Conservation (phyloP, 2,888 invertebrate species). For the Drosophila phalerata region DNA sequence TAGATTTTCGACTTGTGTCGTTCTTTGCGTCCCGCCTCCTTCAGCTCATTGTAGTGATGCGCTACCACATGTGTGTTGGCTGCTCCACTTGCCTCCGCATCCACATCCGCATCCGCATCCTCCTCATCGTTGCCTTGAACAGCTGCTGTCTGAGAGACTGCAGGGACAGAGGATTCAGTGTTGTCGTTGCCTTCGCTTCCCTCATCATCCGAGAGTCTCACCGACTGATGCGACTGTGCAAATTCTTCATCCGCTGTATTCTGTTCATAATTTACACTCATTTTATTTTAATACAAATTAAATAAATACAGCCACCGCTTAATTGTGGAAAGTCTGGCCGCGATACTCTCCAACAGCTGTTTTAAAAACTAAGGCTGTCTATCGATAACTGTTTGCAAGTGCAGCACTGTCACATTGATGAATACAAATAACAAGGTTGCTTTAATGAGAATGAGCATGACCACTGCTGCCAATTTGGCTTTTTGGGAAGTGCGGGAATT, state of each 20-base stretch:
- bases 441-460: slow-evolving; percentile 1
- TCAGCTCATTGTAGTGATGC: slow-evolving; percentile 96
- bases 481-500: too few species aligned
- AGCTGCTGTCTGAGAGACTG: not conserved
- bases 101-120: slow-evolving; percentile 16
- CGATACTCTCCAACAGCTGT: slow-evolving; percentile 47
- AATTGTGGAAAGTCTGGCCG: slow-evolving; percentile 27
- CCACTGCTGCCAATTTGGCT: too few species aligned
- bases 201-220: slow-evolving; percentile 69
- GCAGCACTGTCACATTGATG: slow-evolving; percentile 4
- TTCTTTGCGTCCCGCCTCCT: slow-evolving; percentile 92
- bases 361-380: slow-evolving; percentile 8
- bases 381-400: slow-evolving; percentile 37
- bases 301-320: slow-evolving; percentile 31
- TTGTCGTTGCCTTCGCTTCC: slow-evolving; percentile 49
- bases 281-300: slow-evolving; percentile 29
- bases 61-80: slow-evolving; percentile 89
- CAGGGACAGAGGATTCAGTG: slow-evolving; percentile 2
- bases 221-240: slow-evolving; percentile 26
- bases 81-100: slow-evolving; percentile 33
- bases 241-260: slow-evolving; percentile 54
- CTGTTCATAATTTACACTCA: slow-evolving; percentile 63
- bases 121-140: slow-evolving; percentile 16
- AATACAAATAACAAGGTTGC: slow-evolving; percentile 2
- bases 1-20: slow-evolving; percentile 96